Evolutionary conservation across 2,113 vertebrate species (phyloP), one percentile per base, ranked within the genome.

Genomic region (Pseudorectes ferrugineus): DNA sequence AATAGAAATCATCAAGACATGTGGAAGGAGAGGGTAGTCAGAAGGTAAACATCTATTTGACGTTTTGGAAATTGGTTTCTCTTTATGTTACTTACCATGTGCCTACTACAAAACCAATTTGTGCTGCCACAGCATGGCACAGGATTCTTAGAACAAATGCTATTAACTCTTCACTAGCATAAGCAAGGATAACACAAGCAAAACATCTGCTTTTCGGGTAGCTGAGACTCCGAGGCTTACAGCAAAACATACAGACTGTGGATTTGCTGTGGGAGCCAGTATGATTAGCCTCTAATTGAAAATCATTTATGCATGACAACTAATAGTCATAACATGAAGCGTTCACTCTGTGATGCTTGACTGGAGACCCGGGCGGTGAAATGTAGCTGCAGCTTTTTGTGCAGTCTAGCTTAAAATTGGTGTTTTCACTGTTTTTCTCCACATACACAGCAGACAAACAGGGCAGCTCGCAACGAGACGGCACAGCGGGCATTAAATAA

Each of bases 181-280:
- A 36, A 74, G 28, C 18, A 49, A 40, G 14, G 2, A 3, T 21
- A 59, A 55, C 5, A 28, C 14, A 36, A 63, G 48, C 42, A 17
- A 19, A n/a, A 8, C 28, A 48, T 6, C 45, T 52, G 48, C 24
- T 33, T 67, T 33, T 43, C 18, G 19, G 52, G n/a, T 17, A 33
- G 22, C 45, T 12, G 22, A 15, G 26, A 6, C 28, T 25, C 42
- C 2, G 3, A 33, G 18, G 33, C 19, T 38, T 26, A 16, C 0
- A 70, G 51, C 23, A 74, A 28, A 59, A 46, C 5, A 6, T 1
- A 35, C 0, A 62, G 40, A 33, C 12, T 9, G 0, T 12, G 23
- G 20, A 19, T 70, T 36, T 79, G 65, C 65, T 26, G 28, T 9
- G n/a, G 29, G 8, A 95, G 35, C n/a, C n/a, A 16, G 24, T 8